Evolutionary conservation across 2,888 invertebrate genomes (phyloP).

Genomic region (Dicycla oo): DNA sequence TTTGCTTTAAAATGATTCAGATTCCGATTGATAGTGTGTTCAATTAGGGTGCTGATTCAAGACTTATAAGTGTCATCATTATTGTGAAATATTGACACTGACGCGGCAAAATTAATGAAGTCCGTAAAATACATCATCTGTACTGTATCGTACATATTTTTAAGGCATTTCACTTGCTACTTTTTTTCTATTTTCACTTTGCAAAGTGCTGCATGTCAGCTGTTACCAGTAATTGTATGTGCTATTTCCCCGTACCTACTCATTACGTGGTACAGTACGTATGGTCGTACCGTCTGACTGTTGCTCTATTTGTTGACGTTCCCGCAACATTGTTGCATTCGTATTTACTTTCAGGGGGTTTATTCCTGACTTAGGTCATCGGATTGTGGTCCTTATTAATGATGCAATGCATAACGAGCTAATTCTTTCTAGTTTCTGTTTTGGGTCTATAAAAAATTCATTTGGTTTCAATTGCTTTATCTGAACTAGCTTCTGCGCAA

Average conservation of each 20-base stretch:
- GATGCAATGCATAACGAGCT: background rate
- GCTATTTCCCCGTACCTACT: constrained; percentile 45
- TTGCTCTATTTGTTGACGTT: constrained; percentile 36
- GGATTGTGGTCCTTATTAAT: background rate
- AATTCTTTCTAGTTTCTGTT: background rate
- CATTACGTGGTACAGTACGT: constrained; percentile 38
- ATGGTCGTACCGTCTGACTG: too few relatives aligned
- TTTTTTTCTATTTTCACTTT: background rate
- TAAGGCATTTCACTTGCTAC: background rate
- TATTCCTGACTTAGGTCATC: constrained; percentile 24
- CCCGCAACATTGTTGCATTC: constrained; percentile 57
- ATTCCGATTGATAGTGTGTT: too few relatives aligned
- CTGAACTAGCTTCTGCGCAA: background rate
- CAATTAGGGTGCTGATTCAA: too few relatives aligned
- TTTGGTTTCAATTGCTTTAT: background rate
- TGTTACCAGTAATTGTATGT: constrained; percentile 57
- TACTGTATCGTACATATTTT: background rate
- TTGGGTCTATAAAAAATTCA: background rate
- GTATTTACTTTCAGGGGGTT: constrained; percentile 17
- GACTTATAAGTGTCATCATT: too few relatives aligned
- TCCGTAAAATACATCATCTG: background rate
- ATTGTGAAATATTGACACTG: too few relatives aligned
- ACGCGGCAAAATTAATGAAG: background rate
- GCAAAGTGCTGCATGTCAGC: constrained; percentile 17
- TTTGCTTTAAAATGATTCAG: too few relatives aligned